phyloP scores from a whole-genome alignment of 2,888 invertebrate genomes.

The Pachliopta kotzebuea region DNA sequence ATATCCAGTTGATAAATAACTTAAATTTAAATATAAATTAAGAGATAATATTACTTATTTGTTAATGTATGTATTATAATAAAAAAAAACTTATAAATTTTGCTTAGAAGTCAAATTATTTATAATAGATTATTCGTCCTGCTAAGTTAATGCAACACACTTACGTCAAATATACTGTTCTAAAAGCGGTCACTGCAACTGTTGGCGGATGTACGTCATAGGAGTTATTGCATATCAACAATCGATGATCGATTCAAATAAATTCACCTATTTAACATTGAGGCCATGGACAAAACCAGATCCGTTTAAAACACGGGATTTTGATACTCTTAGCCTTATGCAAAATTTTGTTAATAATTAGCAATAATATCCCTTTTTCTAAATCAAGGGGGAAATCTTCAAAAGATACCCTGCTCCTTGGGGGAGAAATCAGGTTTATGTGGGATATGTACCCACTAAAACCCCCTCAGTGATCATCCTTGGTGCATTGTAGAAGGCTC shows the following conservation, averaged over 20 bases:
- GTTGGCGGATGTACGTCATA: conserved; percentile 12
- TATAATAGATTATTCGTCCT: neutral
- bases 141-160: neutral
- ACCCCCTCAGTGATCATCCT: too few relatives aligned
- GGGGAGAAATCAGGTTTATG: too few relatives aligned
- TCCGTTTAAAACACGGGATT: conserved; percentile 4
- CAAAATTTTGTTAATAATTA: neutral
- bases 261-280: conserved; percentile 14
- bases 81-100: neutral
- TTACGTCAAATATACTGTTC: too few relatives aligned
- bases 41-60: too few relatives aligned
- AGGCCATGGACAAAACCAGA: conserved; percentile 8
- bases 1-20: too few relatives aligned
- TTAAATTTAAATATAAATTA: too few relatives aligned
- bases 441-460: too few relatives aligned
- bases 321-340: conserved; percentile 13
- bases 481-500: too few relatives aligned
- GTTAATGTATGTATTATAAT: too few relatives aligned
- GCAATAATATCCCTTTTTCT: too few relatives aligned
- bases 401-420: too few relatives aligned
- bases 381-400: too few relatives aligned
- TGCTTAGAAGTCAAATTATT: neutral
- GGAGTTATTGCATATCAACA: conserved; percentile 5
- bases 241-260: conserved; percentile 10
- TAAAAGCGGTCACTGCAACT: neutral